Evolutionary conservation across 2,113 vertebrate species (phyloP), one percentile per base, ranked within the genome.

Genomic region (Colossoma macropomum): DNA sequence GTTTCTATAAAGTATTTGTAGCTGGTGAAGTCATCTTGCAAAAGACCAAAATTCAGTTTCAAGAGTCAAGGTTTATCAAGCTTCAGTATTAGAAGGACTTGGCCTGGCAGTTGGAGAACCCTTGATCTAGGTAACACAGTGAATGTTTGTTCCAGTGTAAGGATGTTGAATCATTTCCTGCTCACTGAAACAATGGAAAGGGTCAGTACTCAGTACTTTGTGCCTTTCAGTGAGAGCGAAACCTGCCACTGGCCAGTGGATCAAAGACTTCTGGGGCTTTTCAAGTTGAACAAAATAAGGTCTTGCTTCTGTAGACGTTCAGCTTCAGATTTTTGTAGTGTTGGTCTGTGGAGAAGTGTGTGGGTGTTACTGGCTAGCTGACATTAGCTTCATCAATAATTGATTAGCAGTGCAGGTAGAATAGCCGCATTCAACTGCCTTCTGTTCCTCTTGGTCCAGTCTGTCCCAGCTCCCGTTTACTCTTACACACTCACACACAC

Each of bases 331-430:
- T 83, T 45, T 30, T 70, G 11, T 5, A 30, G 12, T 77, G 21
- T 17, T 21, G 28, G n/a, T 62, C 16, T 48, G 3, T 45, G 23
- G 32, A 63, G 23, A 41, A 41, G 66, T n/a, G 66, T 56, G 65
- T 30, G 56, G 63, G 69, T 71, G 34, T 16, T 52, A 60, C 32
- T 65, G 48, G 52, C 80, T 69, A 62, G 52, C 54, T 76, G 69
- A 76, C 81, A 17, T 79, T 70, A 75, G 54, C 71, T 48, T 78
- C 60, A 83, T 86, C 63, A 76, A 86, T 83, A 83, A 83, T 86
- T 71, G 54, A 86, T 86, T 16, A 52, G 52, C 68, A 38, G 66
- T 83, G 77, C 65, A 86, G 75, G 70, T 75, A 65, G 63, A 72
- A 65, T 80, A 62, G 41, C 79, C 27, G 27, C 38, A 45, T 45